Conservation (phyloP, 2,797 vertebrate genomes). For the Pygocentrus nattereri region DNA sequence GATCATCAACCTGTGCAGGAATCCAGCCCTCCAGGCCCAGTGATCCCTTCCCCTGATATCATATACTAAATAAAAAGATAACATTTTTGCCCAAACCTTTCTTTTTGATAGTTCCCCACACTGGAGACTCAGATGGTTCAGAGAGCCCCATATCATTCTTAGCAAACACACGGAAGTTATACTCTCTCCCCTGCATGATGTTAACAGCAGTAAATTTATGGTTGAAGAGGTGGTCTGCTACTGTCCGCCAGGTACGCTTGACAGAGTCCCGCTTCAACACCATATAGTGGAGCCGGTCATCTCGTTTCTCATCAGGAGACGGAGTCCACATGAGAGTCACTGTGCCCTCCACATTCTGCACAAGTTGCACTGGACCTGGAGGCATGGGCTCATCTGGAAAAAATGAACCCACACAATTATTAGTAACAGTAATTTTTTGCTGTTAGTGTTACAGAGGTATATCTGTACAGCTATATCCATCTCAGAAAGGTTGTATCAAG, state of each 20-base stretch:
- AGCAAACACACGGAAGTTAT: constrained; percentile 89
- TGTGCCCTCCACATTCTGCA: constrained; percentile 84
- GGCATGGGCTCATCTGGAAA: constrained; percentile 84
- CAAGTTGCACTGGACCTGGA: constrained; percentile 83
- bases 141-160: constrained; percentile 88
- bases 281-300: constrained; percentile 82
- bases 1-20: no score
- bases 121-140: constrained; percentile 79
- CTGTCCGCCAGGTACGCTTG: constrained; percentile 79
- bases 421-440: not conserved
- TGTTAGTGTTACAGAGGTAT: no score
- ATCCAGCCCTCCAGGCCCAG: no score
- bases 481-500: not conserved
- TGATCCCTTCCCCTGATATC: no score
- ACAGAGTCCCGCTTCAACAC: constrained; percentile 83
- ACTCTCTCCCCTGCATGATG: constrained; percentile 84
- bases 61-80: not conserved
- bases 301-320: constrained; percentile 86
- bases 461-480: no score
- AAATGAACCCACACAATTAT: not conserved
- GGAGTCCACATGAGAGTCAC: constrained; percentile 89
- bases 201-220: constrained; percentile 86
- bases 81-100: constrained; percentile 76
- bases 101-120: constrained; percentile 78
- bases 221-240: constrained; percentile 86